phyloP scores from a whole-genome alignment of 2,113 vertebrate genomes.

The Caloenas nicobarica region DNA sequence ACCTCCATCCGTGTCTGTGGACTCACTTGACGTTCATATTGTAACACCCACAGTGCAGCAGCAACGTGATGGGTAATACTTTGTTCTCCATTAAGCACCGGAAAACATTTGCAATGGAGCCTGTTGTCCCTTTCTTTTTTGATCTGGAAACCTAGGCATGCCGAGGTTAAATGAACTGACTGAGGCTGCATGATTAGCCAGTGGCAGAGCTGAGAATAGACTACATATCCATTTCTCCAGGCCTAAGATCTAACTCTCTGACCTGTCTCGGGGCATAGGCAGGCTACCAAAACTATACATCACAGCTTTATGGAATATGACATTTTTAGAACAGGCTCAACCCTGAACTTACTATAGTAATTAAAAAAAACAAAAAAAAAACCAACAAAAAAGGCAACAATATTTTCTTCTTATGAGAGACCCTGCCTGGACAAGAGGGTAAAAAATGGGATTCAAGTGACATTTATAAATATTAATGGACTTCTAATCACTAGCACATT shows the following conservation, averaged over 20 bases:
- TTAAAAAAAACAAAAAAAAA: not conserved
- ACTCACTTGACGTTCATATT: accelerated
- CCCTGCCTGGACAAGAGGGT: not conserved
- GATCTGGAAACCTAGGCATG: not conserved
- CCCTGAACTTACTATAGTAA: not conserved
- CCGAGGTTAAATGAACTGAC: not conserved
- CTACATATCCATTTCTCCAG: not conserved
- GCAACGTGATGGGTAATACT: not conserved
- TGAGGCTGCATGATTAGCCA: not conserved
- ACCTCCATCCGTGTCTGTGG: not conserved
- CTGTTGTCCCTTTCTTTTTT: not conserved
- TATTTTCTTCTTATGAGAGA: not conserved
- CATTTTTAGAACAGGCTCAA: slow-evolving; percentile 49
- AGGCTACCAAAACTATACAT: not conserved
- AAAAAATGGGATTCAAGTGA: slow-evolving; percentile 19
- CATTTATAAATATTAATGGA: slow-evolving; percentile 8
- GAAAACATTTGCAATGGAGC: not conserved
- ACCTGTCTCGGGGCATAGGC: not conserved
- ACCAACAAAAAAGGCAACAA: not conserved
- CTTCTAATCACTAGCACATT: not conserved
- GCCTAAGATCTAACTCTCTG: not conserved
- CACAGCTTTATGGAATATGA: not conserved
- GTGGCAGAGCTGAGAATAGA: slow-evolving; percentile 45
- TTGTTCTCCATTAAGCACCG: not conserved
- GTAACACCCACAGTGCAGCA: not conserved